These are phyloP conservation scores for Sphyrna mokarran DNA, from an alignment of 2,113 vertebrate genomes.

Conservation along the genomic window DNA sequence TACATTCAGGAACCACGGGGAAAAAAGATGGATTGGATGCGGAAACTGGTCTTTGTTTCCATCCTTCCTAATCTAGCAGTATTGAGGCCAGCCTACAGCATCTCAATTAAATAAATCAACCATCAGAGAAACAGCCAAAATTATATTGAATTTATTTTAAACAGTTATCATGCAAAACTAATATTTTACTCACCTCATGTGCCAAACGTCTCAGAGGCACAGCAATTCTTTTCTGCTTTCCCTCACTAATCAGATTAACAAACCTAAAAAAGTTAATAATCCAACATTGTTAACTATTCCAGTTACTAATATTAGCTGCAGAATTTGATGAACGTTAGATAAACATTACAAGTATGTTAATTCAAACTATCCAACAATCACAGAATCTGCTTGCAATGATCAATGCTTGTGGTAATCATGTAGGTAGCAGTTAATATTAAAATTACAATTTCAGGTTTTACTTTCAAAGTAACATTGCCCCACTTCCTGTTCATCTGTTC, in stretches of 20 bases:
- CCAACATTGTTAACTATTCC: not conserved
- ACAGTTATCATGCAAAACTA: not conserved
- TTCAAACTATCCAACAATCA: not conserved
- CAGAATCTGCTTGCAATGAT: not conserved
- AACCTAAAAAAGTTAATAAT: slow-evolving; percentile 55
- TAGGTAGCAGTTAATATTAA: not conserved
- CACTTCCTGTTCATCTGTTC: not conserved
- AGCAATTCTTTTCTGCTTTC: slow-evolving; percentile 65
- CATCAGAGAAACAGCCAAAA: not conserved
- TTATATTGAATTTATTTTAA: not conserved
- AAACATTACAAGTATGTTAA: not conserved
- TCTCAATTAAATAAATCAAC: not conserved
- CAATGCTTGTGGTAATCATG: not conserved
- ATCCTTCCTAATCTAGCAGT: not conserved
- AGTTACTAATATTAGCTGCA: not conserved
- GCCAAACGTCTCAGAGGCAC: slow-evolving; percentile 73
- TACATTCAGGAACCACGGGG: not conserved
- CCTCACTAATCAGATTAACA: slow-evolving; percentile 86
- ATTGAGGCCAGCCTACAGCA: not conserved
- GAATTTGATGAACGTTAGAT: not conserved
- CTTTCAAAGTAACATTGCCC: not conserved
- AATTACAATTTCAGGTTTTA: not conserved
- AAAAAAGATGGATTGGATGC: not conserved
- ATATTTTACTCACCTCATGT: slow-evolving; percentile 58
- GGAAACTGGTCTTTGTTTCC: not conserved